A percentile compares a stretch with the other conserved stretches of the same genome.
phyloP scores from a whole-genome alignment of 2,888 invertebrate species.

The Pediacus dermestoides region DNA sequence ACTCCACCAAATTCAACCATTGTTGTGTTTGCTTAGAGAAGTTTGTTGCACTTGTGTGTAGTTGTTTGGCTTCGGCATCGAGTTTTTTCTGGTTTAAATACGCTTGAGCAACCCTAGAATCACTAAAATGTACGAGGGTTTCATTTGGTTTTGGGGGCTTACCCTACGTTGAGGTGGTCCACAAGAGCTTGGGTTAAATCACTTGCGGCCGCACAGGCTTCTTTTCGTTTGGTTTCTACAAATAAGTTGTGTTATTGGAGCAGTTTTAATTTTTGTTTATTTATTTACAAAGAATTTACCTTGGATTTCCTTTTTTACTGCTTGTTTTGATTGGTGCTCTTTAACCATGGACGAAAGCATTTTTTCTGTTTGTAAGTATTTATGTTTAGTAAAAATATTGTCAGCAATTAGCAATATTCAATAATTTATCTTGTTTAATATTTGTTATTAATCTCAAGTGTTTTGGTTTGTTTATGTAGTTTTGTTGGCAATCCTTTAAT shows the following conservation, averaged over 20 bases:
- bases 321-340: constrained; percentile 81
- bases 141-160: constrained; percentile 36
- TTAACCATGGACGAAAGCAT: constrained; percentile 85
- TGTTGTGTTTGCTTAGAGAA: constrained; percentile 96
- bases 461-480: too few species aligned
- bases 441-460: too few species aligned
- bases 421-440: too few species aligned
- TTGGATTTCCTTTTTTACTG: constrained; percentile 75
- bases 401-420: too few species aligned
- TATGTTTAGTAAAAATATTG: too few species aligned
- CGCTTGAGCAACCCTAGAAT: constrained; percentile 88
- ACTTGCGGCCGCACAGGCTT: constrained; percentile 89
- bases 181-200: constrained; percentile 90
- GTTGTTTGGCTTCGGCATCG: constrained; percentile 94
- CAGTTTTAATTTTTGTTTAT: background rate
- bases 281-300: constrained; percentile 51
- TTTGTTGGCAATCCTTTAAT: too few species aligned
- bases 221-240: constrained; percentile 86
- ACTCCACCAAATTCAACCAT: constrained; percentile 90
- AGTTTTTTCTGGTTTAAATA: constrained; percentile 97
- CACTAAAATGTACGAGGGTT: constrained; percentile 11
- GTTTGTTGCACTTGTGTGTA: constrained; percentile 90
- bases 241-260: constrained; percentile 7
- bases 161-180: constrained; percentile 98
- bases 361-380: constrained; percentile 36